Evolutionary conservation across 2,888 invertebrate genomes (phyloP), one percentile per base, ranked within the genome.

Genomic region (Euspilapteryx auroguttella): DNA sequence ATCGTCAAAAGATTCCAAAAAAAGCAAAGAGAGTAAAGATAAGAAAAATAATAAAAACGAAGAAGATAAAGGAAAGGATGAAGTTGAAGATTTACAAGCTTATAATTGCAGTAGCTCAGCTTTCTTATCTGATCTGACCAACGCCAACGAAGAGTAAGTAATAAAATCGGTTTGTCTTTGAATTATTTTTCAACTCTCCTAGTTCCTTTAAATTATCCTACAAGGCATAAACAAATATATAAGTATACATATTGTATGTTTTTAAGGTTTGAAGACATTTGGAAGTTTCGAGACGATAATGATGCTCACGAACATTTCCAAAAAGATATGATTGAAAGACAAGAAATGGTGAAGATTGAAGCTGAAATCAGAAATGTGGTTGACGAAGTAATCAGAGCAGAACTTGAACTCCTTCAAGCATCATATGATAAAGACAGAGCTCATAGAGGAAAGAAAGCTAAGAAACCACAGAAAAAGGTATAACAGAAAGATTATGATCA

Each of bases 281-380:
- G 95, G 95, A 84, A 83, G 42, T 81, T 82, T 30, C 86, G 85
- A 50, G 87, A 91, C 40, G 93, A 94, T 46, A 63, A 76, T 0
- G 68, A 78, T 2, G 90, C 93, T 57, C 79, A 83, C 0, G 94
- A 95, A 53, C 79, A 79, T 13, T 86, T 87, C 41, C 89, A 94
- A 48, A 78, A 80, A 29, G 87, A 91, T 33, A 87, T 95, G 69
- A 88, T 96, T 40, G 86, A 87, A 46, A 79, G 83, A 33, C 90
- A 93, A 35, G 94, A 94, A 59, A 83, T 87, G 47, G 69, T 79
- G 0, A 87, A 89, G 56, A 83, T 96, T 33, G 93, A 94, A 55
- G 78, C 83, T 33, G 92, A 94, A 53, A 79, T 95, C 32, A 78
- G 93, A 39, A 80, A 86, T 32, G 79, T 85, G 9, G 93, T 94